Evolutionary conservation across 2,797 vertebrate genomes (phyloP), one percentile per base, ranked within the genome.

Genomic region (Okamejei kenojei): DNA sequence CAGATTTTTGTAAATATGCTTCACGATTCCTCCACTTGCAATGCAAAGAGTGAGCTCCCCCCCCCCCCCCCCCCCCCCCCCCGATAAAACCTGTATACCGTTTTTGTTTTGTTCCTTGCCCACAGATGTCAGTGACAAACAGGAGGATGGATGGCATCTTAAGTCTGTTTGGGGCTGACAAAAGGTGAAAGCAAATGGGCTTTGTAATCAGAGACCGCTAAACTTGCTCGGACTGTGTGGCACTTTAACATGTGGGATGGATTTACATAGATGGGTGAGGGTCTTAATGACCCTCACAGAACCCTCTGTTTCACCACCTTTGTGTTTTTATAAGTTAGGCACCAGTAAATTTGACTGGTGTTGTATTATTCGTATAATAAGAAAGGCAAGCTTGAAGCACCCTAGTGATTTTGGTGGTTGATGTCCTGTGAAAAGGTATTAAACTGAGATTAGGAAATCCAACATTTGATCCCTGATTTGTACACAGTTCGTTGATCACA

Each of bases 171-270:
- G 84, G 63, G n/a, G 84, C 84, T 88, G 61, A 88, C 84, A 88
- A 68, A 88, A 88, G 84, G 84, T 68, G n/a, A 88, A 88, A 68
- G 84, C 84, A 88, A 88, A 88, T 88, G 84, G 84, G 61, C n/a
- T 32, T 68, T 15, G 15, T 63, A 35, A n/a, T 68, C 63, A 88
- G 68, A 63, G 84, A 63, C 61, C 68, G 84, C 68, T 65, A 88
- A 35, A 88, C 19, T 21, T 68, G 63, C n/a, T 68, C 1, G 2
- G n/a, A 21, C 29, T 88, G n/a, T 88, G 58, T 19, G 29, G 3
- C 82, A 63, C 54, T 84, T 84, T 84, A 84, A 84, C 54, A 65
- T 86, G 84, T 88, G 61, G 61, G 61, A 65, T 21, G 61, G 63
- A 65, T 88, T 88, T 88, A n/a, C n/a, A 15, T 35, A 0, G 61